A percentile compares a stretch with the other conserved stretches of the same genome.
These are phyloP conservation scores for Tretioscincus oriximinensis DNA, from an alignment of 2,113 vertebrate genomes.

Conservation along the genomic window DNA sequence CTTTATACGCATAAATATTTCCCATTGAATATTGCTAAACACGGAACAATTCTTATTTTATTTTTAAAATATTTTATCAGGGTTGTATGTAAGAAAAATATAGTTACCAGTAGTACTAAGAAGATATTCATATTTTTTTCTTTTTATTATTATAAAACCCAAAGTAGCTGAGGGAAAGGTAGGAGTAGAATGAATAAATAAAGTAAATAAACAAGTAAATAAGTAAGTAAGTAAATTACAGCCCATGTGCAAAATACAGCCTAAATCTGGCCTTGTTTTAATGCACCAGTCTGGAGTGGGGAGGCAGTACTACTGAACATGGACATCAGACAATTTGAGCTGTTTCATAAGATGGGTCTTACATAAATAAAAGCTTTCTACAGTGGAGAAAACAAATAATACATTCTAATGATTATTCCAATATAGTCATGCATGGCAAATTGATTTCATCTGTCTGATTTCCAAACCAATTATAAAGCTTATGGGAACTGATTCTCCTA, in stretches of 20 bases:
- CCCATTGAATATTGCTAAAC: not conserved
- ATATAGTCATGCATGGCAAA: constrained; percentile 27
- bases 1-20: not conserved
- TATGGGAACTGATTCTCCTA: constrained; percentile 14
- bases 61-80: no score
- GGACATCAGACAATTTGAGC: constrained; percentile 30
- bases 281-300: not conserved
- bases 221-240: no score
- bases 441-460: constrained; percentile 39
- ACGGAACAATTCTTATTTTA: not conserved
- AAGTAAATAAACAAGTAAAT: no score
- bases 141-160: no score
- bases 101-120: no score
- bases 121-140: no score
- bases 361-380: constrained; percentile 43
- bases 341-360: constrained; percentile 18
- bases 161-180: no score
- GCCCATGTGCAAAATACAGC: no score
- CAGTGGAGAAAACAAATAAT: constrained; percentile 32
- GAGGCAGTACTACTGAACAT: not conserved
- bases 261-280: not conserved
- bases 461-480: constrained; percentile 31
- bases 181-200: no score
- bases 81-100: no score
- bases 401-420: constrained; percentile 30